Base-by-base conservation (phyloP, 2,113 vertebrate genomes). In the Fulmarus glacialis region DNA sequence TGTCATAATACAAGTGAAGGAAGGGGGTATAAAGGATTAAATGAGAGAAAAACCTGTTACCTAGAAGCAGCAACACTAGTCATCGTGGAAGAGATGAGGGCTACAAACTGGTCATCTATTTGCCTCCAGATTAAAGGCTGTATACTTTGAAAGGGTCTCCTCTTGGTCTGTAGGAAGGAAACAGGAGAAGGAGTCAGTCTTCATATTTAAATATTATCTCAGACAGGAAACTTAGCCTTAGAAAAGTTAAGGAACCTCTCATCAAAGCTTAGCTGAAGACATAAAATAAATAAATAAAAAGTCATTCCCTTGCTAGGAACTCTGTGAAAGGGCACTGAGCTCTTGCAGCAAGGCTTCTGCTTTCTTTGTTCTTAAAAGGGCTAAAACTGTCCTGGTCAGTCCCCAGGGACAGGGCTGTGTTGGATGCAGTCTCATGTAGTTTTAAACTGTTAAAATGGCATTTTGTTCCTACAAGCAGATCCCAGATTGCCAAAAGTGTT, bases 241-340 rank as follows among this genome's bases (percentile, higher is more conserved):
- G 82, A 83, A 66, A 58, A 93, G 58, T 20, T 84, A 70, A 82
- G 79, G 59, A 85, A 66, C 71, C 30, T 62, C 82, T 92, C 93
- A 94, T 96, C 92, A 96, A 97, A 97, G 94, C 70, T 72, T 73
- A 80, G 70, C 73, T 90, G 78, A 89, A 93, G 62, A 79, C 80
- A 68, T 32, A 60, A 96, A 96, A 90, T 81, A 93, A 96, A 94
- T 93, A 96, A 95, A 93, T 91, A 94, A 93, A 10, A 71, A 63
- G 19, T 70, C 15, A 64, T 55, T 95, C 73, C 93, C 94, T 78
- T 84, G 48, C 58, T 73, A 42, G 77, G 62, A 79, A 72, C 19
- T 88, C 82, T 84, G 83, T 82, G 70, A 96, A 96, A 96, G 89
- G 86, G 86, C 96, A 95, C 24, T 3, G 53, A 85, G 94, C 40